A percentile compares a stretch with the other conserved stretches of the same genome.
phyloP scores from a whole-genome alignment of 2,888 invertebrate species.

The Mycalesis mineus region DNA sequence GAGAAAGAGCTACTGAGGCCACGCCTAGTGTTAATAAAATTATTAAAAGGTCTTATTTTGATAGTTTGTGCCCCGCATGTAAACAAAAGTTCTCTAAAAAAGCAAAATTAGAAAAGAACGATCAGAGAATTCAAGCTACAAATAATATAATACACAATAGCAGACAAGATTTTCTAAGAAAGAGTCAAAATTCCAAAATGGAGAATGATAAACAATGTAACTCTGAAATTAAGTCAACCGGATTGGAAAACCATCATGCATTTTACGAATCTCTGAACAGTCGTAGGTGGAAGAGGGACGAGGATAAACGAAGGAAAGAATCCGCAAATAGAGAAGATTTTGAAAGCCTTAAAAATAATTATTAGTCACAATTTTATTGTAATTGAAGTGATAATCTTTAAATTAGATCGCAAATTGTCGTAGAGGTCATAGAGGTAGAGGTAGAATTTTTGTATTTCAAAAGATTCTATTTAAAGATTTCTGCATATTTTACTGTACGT shows the following conservation, averaged over 20 bases:
- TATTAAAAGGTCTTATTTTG: conserved; percentile 28
- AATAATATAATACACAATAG: conserved; percentile 27
- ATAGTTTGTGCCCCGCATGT: conserved; percentile 27
- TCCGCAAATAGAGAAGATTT: conserved; percentile 23
- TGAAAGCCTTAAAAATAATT: too few relatives aligned
- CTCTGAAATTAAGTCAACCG: conserved; percentile 1
- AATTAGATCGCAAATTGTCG: too few relatives aligned
- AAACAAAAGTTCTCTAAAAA: conserved; percentile 22
- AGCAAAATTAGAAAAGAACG: not conserved
- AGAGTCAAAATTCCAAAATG: not conserved
- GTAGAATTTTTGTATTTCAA: too few relatives aligned
- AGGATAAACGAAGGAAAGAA: conserved; percentile 25
- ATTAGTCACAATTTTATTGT: too few relatives aligned
- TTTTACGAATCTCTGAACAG: conserved; percentile 8
- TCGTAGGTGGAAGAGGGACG: conserved; percentile 21
- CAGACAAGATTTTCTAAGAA: conserved; percentile 25
- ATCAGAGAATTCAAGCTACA: conserved; percentile 1
- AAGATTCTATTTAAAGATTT: too few relatives aligned
- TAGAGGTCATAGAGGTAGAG: too few relatives aligned
- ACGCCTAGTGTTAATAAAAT: conserved; percentile 17
- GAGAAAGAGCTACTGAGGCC: conserved; percentile 5
- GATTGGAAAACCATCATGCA: conserved; percentile 6
- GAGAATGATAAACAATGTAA: conserved; percentile 6
- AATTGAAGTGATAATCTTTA: too few relatives aligned
- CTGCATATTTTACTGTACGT: too few relatives aligned